A percentile compares a stretch with the other conserved stretches of the same genome.
These are phyloP conservation scores for Chromoteleia sp. DNA, from an alignment of 2,888 invertebrate genomes.

Conservation along the genomic window DNA sequence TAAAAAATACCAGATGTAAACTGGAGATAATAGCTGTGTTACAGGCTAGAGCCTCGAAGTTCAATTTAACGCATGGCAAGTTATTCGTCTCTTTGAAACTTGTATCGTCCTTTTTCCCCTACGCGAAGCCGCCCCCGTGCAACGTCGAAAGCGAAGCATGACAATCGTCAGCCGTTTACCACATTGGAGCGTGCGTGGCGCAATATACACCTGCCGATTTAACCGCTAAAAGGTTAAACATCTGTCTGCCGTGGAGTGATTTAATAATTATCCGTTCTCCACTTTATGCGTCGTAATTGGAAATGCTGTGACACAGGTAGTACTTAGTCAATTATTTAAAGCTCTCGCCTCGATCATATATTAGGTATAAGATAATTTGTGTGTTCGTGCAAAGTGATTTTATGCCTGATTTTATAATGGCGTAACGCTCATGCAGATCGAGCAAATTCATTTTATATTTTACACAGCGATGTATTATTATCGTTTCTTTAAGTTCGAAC, in stretches of 20 bases:
- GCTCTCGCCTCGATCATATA: conserved; percentile 29
- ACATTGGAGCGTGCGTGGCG: conserved; percentile 70
- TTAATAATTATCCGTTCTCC: conserved; percentile 60
- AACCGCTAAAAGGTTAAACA: conserved; percentile 68
- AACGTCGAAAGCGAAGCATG: conserved; percentile 64
- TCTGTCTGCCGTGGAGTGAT: conserved; percentile 62
- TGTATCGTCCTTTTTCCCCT: conserved; percentile 72
- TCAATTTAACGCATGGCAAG: conserved; percentile 84
- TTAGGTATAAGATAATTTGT: conserved; percentile 14
- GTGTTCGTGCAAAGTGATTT: conserved; percentile 27
- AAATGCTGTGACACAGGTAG: conserved; percentile 34
- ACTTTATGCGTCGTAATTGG: conserved; percentile 50
- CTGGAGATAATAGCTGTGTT: conserved; percentile 46
- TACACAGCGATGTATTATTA: background rate
- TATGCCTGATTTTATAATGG: conserved; percentile 9
- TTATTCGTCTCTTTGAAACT: conserved; percentile 72
- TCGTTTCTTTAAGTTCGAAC: too few species aligned
- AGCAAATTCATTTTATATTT: background rate
- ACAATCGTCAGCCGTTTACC: conserved; percentile 69
- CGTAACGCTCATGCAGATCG: conserved; percentile 10
- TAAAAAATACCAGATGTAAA: conserved; percentile 67
- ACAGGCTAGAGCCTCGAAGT: conserved; percentile 79
- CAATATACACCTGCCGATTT: conserved; percentile 71
- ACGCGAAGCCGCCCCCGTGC: conserved; percentile 55
- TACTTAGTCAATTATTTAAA: conserved; percentile 57